phyloP scores from a whole-genome alignment of 2,797 vertebrate species.

The Diglossa cyanea region DNA sequence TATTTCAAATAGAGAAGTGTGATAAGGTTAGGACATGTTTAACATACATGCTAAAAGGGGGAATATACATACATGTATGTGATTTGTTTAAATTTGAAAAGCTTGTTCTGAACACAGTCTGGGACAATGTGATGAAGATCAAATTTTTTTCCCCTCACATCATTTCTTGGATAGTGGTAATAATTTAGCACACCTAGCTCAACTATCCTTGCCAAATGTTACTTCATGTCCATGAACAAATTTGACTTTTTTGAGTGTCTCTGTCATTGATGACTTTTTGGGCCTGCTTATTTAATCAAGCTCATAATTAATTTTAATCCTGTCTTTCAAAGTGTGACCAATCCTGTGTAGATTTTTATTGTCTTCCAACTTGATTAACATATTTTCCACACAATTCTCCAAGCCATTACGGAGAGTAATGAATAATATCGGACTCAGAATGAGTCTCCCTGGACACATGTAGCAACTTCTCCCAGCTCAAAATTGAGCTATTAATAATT shows the following conservation, averaged over 20 bases:
- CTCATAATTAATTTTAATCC: constrained; percentile 66
- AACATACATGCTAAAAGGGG: background rate
- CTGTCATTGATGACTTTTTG: constrained; percentile 34
- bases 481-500: constrained; percentile 62
- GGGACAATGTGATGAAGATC: background rate
- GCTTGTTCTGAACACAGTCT: background rate
- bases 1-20: background rate
- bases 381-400: constrained; percentile 9
- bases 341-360: constrained; percentile 42
- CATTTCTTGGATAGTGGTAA: background rate
- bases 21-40: background rate
- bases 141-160: background rate
- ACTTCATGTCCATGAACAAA: background rate
- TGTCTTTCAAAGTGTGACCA: constrained; percentile 48
- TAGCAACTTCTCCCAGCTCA: constrained; percentile 36
- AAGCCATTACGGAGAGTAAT: constrained; percentile 36
- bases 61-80: background rate
- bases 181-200: background rate
- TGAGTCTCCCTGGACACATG: constrained; percentile 35
- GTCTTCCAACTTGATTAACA: constrained; percentile 58
- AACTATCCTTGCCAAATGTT: background rate
- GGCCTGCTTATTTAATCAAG: constrained; percentile 32
- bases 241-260: background rate
- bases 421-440: constrained; percentile 16
- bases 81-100: background rate